A percentile compares a stretch with the other conserved stretches of the same genome.
Evolutionary conservation across 2,888 invertebrate species (phyloP).

Genomic region (Gonocerus acuteangulatus): DNA sequence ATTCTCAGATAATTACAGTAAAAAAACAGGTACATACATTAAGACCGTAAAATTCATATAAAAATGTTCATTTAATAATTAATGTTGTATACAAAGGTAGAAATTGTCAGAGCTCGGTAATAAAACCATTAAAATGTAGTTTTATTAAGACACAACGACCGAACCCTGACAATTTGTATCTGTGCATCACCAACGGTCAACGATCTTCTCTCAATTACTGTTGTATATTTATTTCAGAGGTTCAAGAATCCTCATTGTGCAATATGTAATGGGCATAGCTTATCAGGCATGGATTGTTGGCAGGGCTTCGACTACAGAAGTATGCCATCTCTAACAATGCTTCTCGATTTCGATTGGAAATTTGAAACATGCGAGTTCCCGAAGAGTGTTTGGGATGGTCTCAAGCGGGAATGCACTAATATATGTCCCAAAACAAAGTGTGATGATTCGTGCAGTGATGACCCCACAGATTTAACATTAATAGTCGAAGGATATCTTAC

Average conservation of each 20-base stretch:
- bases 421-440: neutral
- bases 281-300: constrained; percentile 7
- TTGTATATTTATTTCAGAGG: neutral
- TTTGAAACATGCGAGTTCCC: constrained; percentile 18
- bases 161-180: too few relatives aligned
- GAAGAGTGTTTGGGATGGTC: constrained; percentile 21
- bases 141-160: too few relatives aligned
- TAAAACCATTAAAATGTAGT: too few relatives aligned
- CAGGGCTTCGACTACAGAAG: neutral
- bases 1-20: neutral
- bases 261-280: constrained; percentile 11
- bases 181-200: too few relatives aligned
- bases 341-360: constrained; percentile 20
- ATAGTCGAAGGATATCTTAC: constrained; percentile 27
- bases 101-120: too few relatives aligned
- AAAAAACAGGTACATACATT: neutral
- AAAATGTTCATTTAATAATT: neutral
- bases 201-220: too few relatives aligned
- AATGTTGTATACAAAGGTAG: neutral
- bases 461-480: neutral
- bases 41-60: neutral
- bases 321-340: constrained; percentile 6
- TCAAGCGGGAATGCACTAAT: neutral
- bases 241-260: constrained; percentile 29
- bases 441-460: neutral